phyloP scores from a whole-genome alignment of 1,140 invertebrate species.

The Pogonomyrmex barbatus region DNA sequence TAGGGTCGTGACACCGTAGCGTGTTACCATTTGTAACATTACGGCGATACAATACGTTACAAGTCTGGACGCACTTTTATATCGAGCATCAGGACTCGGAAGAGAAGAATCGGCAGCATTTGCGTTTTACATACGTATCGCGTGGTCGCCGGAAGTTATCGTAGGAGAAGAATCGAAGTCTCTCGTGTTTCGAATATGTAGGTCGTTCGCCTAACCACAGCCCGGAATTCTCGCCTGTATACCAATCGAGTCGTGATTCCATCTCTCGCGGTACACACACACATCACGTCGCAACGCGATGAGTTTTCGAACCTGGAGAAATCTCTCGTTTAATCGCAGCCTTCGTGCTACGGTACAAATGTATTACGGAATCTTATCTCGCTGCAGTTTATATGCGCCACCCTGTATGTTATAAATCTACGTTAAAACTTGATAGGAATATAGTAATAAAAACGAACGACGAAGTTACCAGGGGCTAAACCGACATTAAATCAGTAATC shows the following conservation, averaged over 20 bases:
- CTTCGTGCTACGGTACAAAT: constrained; percentile 10
- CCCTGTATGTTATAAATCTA: background rate
- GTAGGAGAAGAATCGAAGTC: constrained; percentile 58
- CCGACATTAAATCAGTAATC: background rate
- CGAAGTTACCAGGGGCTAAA: background rate
- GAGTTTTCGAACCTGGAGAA: constrained; percentile 35
- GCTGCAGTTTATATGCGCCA: background rate
- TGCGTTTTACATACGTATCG: constrained; percentile 58
- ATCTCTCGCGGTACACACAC: constrained; percentile 23
- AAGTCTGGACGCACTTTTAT: constrained; percentile 38
- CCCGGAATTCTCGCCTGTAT: constrained; percentile 29
- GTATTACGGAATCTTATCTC: constrained; percentile 37
- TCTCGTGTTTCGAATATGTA: constrained; percentile 58
- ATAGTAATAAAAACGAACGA: background rate
- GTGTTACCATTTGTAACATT: constrained; percentile 28
- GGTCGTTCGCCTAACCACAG: constrained; percentile 57
- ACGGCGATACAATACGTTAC: constrained; percentile 31
- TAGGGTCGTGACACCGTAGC: background rate
- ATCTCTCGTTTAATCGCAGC: constrained; percentile 48
- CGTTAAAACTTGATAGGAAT: background rate
- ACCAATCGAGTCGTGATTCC: constrained; percentile 53
- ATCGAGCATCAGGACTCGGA: constrained; percentile 12
- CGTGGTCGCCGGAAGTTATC: constrained; percentile 50
- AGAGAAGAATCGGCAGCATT: constrained; percentile 51
- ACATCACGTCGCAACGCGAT: constrained; percentile 35